Conservation (phyloP, 2,888 invertebrate species). For the Callyntrura sp. region DNA sequence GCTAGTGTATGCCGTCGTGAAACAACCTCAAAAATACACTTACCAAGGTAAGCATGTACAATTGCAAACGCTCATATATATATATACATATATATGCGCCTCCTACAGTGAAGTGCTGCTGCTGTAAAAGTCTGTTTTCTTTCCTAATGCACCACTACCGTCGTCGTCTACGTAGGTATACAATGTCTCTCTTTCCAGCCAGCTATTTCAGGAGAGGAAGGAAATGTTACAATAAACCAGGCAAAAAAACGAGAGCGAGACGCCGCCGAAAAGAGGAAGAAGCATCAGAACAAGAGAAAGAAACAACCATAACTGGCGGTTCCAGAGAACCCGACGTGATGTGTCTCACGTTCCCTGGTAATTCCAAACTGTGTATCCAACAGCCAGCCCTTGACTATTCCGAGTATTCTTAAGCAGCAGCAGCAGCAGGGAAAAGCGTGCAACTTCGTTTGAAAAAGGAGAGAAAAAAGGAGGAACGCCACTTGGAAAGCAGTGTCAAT, state of each 20-base stretch:
- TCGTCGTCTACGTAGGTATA: background rate
- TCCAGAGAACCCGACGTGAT: constrained; percentile 47
- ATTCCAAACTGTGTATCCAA: constrained; percentile 52
- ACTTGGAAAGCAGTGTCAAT: constrained; percentile 77
- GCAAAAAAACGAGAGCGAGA: constrained; percentile 39
- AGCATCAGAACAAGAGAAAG: constrained; percentile 48
- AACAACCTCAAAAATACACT: background rate
- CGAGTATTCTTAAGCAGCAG: background rate
- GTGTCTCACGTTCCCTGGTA: constrained; percentile 50
- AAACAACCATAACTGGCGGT: constrained; percentile 42
- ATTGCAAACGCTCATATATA: background rate
- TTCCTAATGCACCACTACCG: background rate
- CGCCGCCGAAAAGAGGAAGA: constrained; percentile 37
- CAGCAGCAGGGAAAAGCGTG: constrained; percentile 29
- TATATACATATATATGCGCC: background rate
- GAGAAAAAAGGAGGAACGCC: constrained; percentile 63
- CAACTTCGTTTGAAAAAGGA: constrained; percentile 22
- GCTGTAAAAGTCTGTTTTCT: background rate
- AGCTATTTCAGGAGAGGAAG: constrained; percentile 18
- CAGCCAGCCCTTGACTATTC: constrained; percentile 63
- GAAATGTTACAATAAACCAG: constrained; percentile 54
- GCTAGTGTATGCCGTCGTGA: background rate
- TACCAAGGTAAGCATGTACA: too few species aligned
- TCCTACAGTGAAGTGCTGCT: too few species aligned
- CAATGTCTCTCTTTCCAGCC: constrained; percentile 5